These are phyloP conservation scores for Sterrhoptilus dennistouni DNA, from an alignment of 2,113 vertebrate genomes.

Conservation along the genomic window DNA sequence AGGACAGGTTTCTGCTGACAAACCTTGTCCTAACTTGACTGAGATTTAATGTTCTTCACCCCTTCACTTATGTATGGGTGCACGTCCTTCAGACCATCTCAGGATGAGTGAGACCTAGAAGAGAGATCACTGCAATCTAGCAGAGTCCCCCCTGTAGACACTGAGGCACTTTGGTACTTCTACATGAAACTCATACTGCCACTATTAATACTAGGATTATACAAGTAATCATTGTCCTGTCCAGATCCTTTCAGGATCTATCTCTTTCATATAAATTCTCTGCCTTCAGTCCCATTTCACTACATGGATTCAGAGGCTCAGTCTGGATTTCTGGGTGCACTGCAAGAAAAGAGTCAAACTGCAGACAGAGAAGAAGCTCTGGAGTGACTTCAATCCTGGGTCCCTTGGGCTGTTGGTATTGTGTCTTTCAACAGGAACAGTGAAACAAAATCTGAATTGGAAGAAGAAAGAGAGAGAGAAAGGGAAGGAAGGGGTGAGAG, in stretches of 20 bases:
- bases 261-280: not conserved
- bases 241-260: not conserved
- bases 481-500: not conserved
- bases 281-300: not conserved
- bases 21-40: not conserved
- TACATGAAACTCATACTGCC: not conserved
- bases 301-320: not conserved
- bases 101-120: not conserved
- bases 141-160: not conserved
- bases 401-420: not conserved
- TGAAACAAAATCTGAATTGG: not conserved
- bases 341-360: not conserved
- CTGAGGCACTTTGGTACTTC: not conserved
- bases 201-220: not conserved
- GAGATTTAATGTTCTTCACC: not conserved
- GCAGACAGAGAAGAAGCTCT: not conserved
- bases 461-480: not conserved
- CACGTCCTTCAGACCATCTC: not conserved
- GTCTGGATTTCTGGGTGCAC: not conserved
- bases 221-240: not conserved
- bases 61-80: not conserved
- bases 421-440: not conserved
- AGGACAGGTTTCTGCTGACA: not conserved
- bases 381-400: not conserved
- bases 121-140: not conserved